Base-by-base conservation (phyloP, 53 echinoderm and acorn worm species). In the Hippasteria phrygiana region DNA sequence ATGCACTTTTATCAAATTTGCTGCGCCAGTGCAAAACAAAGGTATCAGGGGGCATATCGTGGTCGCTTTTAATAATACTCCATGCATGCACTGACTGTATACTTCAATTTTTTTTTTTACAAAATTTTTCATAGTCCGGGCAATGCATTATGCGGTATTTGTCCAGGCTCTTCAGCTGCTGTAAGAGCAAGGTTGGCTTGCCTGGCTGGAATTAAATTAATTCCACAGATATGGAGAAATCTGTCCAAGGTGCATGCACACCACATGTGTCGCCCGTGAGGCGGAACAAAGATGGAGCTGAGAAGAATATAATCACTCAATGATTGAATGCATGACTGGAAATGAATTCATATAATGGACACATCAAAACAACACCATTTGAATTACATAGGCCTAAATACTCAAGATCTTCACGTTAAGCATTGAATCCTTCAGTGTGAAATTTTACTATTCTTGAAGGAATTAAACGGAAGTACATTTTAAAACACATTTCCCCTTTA, bases 21-120 rank as follows among this genome's bases (percentile, higher is more conserved):
- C 82, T 64, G 45, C 82, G 42, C 64, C 81, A 80, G 55, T 64
- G 43, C 64, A 64, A 82, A 82, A 82, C 82, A 82, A 82, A 43
- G 66, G 65, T 26, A 1, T 82, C 31, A 43, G 66, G 64, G 82
- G 82, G 65, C 82, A 82, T 24, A 82, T 82, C 46, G 66, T 46
- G 82, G 66, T 46, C 82, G 27, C 64, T 82, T 64, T 66, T 82
- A 66, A 46, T 82, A 31, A 82, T 43, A 43, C 82, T 42, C 46
- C 43, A 43, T 66, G 82, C 65, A 24, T 66, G 33, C 64, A 64
- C 42, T 63, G 43, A 28, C 31, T 11, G 34, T 46, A 32, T 43
- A 73, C 8, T 10, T 74, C 43, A 13, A 34, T 77, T 53, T 55
- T 55, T 53, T 54, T 79, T 59, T 42, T 26, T 40, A 1, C 28